Base-by-base conservation (phyloP, 2,888 invertebrate genomes). In the Tromatobia lineatoria region DNA sequence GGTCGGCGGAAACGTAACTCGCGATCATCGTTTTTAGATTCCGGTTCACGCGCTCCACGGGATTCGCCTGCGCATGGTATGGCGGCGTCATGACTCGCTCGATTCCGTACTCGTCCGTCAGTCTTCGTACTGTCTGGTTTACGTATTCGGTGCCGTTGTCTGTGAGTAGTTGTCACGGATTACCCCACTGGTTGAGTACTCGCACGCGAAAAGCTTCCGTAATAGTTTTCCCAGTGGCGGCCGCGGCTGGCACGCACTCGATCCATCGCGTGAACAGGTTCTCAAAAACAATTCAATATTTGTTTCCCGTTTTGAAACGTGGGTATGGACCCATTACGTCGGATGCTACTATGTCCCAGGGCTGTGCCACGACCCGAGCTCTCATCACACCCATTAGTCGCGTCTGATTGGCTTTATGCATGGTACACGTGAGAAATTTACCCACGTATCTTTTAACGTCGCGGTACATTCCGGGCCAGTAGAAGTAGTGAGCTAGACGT, bases 381-480 rank as follows among this genome's bases (percentile, higher is more conserved):
- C 86, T 83, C 89, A 90, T 89, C 2, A 80, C 20, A 0, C 89
- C 88, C n/a, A 34, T 34, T 7, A 7, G 34, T 34, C 34, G 34
- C 34, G 34, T 7, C 4, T 34, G 34, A 34, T 34, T 82, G 1
- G 86, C 81, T 75, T 91, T 90, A 0, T 70, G 42, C 18, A 66
- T 29, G 11, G 87, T 76, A 71, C 91, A 92, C 0, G 77, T 67
- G 0, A 54, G 34, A 61, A 89, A 90, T 1, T 15, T 66, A 1
- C 76, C 38, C 0, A 90, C 88, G 61, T 85, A 89, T 2, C 54
- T 29, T 10, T 34, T 34, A 7, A 34, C 34, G 7, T 34, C 34
- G 0, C 4, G 34, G 34, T 34, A 34, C 34, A 34, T 38, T 52
- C 82, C 78, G 0, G 87, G 88, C 88, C 89, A 90, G 38, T 86